Percentiles rank a stretch among this genome's conserved stretches.
These are phyloP conservation scores for Pantherophis vulpinus DNA, from an alignment of 2,797 vertebrate genomes.

Conservation along the genomic window DNA sequence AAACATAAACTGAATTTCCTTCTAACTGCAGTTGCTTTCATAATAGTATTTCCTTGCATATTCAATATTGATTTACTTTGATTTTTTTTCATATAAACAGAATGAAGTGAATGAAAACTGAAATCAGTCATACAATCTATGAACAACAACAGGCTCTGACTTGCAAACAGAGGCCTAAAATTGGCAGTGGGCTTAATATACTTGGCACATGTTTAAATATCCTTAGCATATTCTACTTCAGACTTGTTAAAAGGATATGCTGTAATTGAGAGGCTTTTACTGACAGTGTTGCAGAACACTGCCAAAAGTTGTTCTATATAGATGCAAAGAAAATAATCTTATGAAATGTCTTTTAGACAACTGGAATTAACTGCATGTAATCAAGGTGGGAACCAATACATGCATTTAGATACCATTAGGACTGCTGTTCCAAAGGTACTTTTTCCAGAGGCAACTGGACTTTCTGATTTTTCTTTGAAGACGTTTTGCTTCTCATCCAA, in stretches of 20 bases:
- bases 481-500: too few relatives aligned
- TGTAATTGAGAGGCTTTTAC: conserved; percentile 62
- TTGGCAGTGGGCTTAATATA: conserved; percentile 56
- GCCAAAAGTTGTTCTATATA: conserved; percentile 58
- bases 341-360: conserved; percentile 46
- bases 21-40: conserved; percentile 27
- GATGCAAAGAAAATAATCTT: conserved; percentile 48
- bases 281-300: conserved; percentile 54
- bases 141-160: conserved; percentile 55
- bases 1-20: conserved; percentile 24
- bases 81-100: conserved; percentile 43
- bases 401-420: not conserved
- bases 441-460: too few relatives aligned
- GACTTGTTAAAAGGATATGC: conserved; percentile 61
- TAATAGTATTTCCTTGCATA: conserved; percentile 32
- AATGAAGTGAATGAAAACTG: conserved; percentile 47
- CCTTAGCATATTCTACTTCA: conserved; percentile 58
- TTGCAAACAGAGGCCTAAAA: conserved; percentile 58
- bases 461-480: too few relatives aligned
- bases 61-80: conserved; percentile 44
- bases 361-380: conserved; percentile 42
- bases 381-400: not conserved
- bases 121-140: conserved; percentile 49
- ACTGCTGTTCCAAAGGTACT: too few relatives aligned
- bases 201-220: conserved; percentile 61